A percentile compares a stretch with the other conserved stretches of the same genome.
Evolutionary conservation across 2,797 vertebrate genomes (phyloP).

Genomic region (Myoxocephalus aenaeus): DNA sequence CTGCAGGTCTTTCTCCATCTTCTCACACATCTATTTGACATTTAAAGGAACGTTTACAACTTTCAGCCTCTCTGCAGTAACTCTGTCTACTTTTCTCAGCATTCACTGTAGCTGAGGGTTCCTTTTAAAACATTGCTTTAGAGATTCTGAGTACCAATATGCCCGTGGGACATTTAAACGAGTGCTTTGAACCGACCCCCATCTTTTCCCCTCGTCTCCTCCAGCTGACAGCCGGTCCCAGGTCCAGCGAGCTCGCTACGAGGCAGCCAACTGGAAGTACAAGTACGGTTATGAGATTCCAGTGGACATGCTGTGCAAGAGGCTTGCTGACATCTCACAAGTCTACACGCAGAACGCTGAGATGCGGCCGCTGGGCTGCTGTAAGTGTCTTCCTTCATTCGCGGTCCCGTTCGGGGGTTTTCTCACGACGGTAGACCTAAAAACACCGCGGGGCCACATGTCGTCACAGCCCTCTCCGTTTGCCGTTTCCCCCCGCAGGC

Average conservation of each 20-base stretch:
- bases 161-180: background rate
- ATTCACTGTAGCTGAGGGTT: background rate
- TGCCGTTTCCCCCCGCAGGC: conserved; percentile 78
- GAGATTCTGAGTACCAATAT: background rate
- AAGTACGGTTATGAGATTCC: conserved; percentile 99
- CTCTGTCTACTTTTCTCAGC: background rate
- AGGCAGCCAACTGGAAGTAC: conserved; percentile 98
- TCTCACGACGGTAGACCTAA: background rate
- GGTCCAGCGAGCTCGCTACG: conserved; percentile 96
- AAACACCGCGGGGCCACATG: background rate
- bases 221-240: conserved; percentile 97
- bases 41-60: too few relatives aligned
- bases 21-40: too few relatives aligned
- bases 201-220: background rate
- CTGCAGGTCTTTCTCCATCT: too few relatives aligned
- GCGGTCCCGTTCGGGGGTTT: background rate
- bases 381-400: conserved; percentile 82
- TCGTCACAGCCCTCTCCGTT: background rate
- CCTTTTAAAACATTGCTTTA: background rate
- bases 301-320: conserved; percentile 98
- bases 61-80: background rate
- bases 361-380: conserved; percentile 98
- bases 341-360: conserved; percentile 99
- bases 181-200: background rate
- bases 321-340: conserved; percentile 98